A percentile compares a stretch with the other conserved stretches of the same genome.
These are phyloP conservation scores for Copidosoma floridanum DNA, from an alignment of 1,140 invertebrate genomes.

Conservation along the genomic window DNA sequence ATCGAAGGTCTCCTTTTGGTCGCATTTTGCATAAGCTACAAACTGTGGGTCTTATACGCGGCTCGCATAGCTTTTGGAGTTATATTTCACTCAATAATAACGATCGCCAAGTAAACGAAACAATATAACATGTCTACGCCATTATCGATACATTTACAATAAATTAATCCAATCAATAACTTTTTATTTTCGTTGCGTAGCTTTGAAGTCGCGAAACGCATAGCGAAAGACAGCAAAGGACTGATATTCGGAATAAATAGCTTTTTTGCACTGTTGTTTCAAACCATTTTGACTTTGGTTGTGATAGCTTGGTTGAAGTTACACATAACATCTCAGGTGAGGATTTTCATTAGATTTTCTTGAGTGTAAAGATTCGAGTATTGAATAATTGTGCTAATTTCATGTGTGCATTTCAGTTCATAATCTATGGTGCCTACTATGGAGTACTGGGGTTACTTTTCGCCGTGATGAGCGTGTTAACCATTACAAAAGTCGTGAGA, in stretches of 20 bases:
- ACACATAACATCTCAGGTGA: slow-evolving; percentile 55
- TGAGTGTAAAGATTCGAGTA: background rate
- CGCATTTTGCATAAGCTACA: slow-evolving; percentile 60
- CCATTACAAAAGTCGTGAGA: slow-evolving; percentile 36
- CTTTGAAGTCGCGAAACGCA: slow-evolving; percentile 77
- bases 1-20: slow-evolving; percentile 68
- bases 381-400: too few relatives aligned
- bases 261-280: slow-evolving; percentile 74
- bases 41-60: slow-evolving; percentile 71
- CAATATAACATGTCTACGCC: too few relatives aligned
- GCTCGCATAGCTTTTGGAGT: slow-evolving; percentile 75
- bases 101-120: slow-evolving; percentile 82
- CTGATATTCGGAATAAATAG: slow-evolving; percentile 89
- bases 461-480: slow-evolving; percentile 44
- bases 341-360: background rate
- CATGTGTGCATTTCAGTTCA: slow-evolving; percentile 60
- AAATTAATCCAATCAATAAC: too few relatives aligned
- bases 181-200: slow-evolving; percentile 47
- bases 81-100: slow-evolving; percentile 80
- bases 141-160: too few relatives aligned
- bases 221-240: slow-evolving; percentile 81
- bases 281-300: slow-evolving; percentile 74
- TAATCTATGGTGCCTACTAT: slow-evolving; percentile 65
- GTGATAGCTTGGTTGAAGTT: slow-evolving; percentile 58
- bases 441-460: slow-evolving; percentile 58